Percentiles rank a stretch among this genome's conserved stretches.
phyloP scores from a whole-genome alignment of 2,888 invertebrate genomes.

The Polydrusus tereticollis region DNA sequence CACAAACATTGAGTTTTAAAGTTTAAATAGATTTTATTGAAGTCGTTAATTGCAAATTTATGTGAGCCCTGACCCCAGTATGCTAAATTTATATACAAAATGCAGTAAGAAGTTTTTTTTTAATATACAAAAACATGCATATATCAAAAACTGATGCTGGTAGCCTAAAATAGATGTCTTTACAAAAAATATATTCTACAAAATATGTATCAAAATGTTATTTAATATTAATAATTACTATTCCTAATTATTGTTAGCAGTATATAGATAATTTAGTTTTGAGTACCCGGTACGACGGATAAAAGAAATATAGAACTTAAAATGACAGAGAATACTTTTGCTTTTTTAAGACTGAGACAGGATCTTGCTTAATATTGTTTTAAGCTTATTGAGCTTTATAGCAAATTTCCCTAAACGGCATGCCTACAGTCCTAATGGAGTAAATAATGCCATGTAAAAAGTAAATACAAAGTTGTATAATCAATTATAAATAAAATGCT shows the following conservation, averaged over 20 bases:
- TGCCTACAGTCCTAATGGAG: constrained; percentile 42
- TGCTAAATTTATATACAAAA: constrained; percentile 60
- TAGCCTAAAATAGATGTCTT: constrained; percentile 57
- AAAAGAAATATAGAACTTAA: neutral
- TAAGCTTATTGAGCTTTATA: constrained; percentile 2
- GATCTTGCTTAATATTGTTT: neutral
- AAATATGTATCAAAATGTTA: constrained; percentile 61
- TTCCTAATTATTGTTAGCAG: constrained; percentile 52
- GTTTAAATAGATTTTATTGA: constrained; percentile 55
- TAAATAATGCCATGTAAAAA: constrained; percentile 36
- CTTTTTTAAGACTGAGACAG: constrained; percentile 28
- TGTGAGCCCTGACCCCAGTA: constrained; percentile 61
- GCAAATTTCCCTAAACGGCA: constrained; percentile 22
- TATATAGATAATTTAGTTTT: constrained; percentile 46
- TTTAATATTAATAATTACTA: constrained; percentile 49
- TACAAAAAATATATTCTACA: constrained; percentile 64
- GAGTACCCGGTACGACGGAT: neutral
- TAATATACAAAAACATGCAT: constrained; percentile 61
- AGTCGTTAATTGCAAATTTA: constrained; percentile 56
- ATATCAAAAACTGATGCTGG: constrained; percentile 56
- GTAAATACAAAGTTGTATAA: constrained; percentile 39
- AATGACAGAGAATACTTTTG: constrained; percentile 33
- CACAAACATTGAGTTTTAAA: neutral
- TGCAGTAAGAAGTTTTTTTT: constrained; percentile 54
- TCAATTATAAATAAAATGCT: constrained; percentile 40